Evolutionary conservation across 2,113 vertebrate genomes (phyloP).

Genomic region (Chrysemys picta): DNA sequence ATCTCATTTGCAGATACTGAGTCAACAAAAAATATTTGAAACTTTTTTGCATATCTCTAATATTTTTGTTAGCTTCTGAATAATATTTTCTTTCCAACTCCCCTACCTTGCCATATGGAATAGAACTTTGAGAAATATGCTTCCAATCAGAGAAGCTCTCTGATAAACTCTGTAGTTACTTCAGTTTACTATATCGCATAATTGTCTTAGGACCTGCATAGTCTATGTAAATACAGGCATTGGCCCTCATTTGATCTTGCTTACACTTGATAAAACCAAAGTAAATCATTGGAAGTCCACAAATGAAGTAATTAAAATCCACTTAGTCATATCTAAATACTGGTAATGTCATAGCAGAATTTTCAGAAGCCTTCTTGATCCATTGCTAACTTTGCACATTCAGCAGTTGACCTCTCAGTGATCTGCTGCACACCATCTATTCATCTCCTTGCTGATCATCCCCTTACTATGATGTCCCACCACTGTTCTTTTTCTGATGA

Average conservation of each 20-base stretch:
- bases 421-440: not conserved
- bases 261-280: not conserved
- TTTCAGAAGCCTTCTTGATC: not conserved
- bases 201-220: conserved; percentile 41
- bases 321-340: not conserved
- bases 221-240: conserved; percentile 43
- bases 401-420: not conserved
- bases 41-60: not conserved
- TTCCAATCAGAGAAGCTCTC: not conserved
- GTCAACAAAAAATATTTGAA: not conserved
- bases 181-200: conserved; percentile 48
- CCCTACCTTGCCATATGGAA: conserved; percentile 23
- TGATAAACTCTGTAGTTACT: conserved; percentile 2
- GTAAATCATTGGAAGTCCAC: not conserved
- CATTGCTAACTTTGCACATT: not conserved
- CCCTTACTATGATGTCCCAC: not conserved
- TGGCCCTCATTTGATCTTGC: conserved; percentile 30
- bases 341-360: not conserved
- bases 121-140: conserved; percentile 25
- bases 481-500: not conserved
- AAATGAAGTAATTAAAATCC: not conserved
- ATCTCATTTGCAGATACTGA: conserved; percentile 10
- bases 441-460: not conserved
- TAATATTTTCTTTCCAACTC: conserved; percentile 43
- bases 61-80: not conserved